Evolutionary conservation across 2,113 vertebrate genomes (phyloP).

Genomic region (Talpa occidentalis): DNA sequence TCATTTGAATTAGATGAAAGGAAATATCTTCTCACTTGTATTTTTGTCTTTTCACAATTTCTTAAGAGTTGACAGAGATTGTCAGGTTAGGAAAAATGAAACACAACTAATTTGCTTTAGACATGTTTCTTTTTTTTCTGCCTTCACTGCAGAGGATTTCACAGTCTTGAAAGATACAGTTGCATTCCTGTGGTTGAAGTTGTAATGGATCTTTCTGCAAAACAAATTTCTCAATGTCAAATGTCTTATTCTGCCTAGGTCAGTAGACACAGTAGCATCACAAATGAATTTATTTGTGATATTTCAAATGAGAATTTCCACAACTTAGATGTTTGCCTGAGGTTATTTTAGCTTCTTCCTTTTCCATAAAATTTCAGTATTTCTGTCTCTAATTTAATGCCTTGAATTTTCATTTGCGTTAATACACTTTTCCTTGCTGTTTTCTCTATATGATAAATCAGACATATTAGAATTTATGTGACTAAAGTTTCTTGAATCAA

Average conservation of each 20-base stretch:
- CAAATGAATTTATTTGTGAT: neutral
- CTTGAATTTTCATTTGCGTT: neutral
- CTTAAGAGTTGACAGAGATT: neutral
- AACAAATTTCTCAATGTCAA: neutral
- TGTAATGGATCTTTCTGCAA: neutral
- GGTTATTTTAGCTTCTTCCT: neutral
- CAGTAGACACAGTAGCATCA: neutral
- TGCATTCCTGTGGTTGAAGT: neutral
- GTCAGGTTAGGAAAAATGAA: neutral
- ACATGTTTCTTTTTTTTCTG: neutral
- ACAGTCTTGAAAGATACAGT: neutral
- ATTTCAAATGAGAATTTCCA: neutral
- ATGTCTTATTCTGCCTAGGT: neutral
- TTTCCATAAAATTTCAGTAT: neutral
- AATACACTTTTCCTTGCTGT: neutral
- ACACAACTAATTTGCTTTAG: neutral
- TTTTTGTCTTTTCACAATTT: neutral
- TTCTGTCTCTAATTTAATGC: neutral
- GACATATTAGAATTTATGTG: neutral
- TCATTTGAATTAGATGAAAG: neutral
- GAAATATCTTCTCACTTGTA: neutral
- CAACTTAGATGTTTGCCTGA: neutral
- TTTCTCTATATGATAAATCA: slow-evolving; percentile 30
- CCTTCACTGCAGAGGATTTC: neutral
- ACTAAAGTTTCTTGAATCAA: neutral